Conservation (phyloP, 1,140 invertebrate genomes). For the Eumeta japonica region DNA sequence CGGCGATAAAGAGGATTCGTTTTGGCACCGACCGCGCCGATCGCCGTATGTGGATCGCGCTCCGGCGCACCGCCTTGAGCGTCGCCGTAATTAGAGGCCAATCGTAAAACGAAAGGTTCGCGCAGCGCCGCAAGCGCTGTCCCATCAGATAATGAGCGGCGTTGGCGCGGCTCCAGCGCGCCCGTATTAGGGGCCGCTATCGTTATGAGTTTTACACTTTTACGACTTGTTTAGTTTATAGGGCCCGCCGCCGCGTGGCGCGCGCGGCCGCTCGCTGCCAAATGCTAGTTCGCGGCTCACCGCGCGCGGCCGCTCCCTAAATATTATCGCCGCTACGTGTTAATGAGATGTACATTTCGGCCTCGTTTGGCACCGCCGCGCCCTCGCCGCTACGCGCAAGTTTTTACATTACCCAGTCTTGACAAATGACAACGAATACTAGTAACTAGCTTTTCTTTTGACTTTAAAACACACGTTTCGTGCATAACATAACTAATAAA, state of each 20-base stretch:
- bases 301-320: slow-evolving; percentile 40
- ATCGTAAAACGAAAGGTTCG: slow-evolving; percentile 54
- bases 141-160: slow-evolving; percentile 54
- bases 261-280: slow-evolving; percentile 41
- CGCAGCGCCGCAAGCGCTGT: slow-evolving; percentile 35
- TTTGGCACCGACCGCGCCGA: slow-evolving; percentile 33
- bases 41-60: too few relatives aligned
- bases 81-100: slow-evolving; percentile 48
- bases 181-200: slow-evolving; percentile 52
- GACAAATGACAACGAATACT: too few relatives aligned
- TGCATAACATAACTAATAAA: too few relatives aligned
- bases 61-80: slow-evolving; percentile 43
- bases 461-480: too few relatives aligned
- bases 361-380: slow-evolving; percentile 32
- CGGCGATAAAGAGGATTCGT: not conserved
- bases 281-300: slow-evolving; percentile 52
- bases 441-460: too few relatives aligned
- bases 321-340: slow-evolving; percentile 34
- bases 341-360: slow-evolving; percentile 40
- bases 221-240: slow-evolving; percentile 55
- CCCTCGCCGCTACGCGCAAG: slow-evolving; percentile 23
- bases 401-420: too few relatives aligned
- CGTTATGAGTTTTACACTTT: slow-evolving; percentile 56
- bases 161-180: slow-evolving; percentile 50
- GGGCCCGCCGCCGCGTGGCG: slow-evolving; percentile 34